Evolutionary conservation across 2,797 vertebrate species (phyloP), one percentile per base, ranked within the genome.

Genomic region (Synanceia verrucosa): DNA sequence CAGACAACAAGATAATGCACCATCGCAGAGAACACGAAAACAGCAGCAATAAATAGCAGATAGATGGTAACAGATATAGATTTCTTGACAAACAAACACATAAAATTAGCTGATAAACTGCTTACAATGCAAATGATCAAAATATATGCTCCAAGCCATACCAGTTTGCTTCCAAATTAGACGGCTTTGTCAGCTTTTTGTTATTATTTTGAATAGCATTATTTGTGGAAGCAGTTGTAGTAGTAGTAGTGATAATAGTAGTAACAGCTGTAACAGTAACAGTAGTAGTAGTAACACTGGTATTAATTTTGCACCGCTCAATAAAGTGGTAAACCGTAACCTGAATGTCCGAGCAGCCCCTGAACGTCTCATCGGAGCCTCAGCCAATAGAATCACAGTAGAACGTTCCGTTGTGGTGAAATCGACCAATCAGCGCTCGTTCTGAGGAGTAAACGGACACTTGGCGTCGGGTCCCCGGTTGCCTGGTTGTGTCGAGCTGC

Each of bases 391-490:
- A 43, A 4, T 46, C 13, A 39, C 12, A 66, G 78, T 47, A 50
- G 23, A 53, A 34, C 1, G 2, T 14, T 23, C 67, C 70, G 88
- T 89, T 73, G 29, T 66, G 63, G 47, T 37, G 9, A 28, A 65
- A 18, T 19, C 34, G 43, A 37, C 90, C 90, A 92, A 92, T 93
- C 83, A 82, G 69, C 50, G 77, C 16, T 58, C 56, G 65, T 0
- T 39, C 19, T 70, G 76, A 62, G 46, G 79, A 82, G 86, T 86
- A 72, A 88, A 83, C 11, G 81, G 78, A 87, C 58, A 67, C 70
- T 55, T 13, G 28, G 55, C 68, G 1, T 79, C 78, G 69, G 53
- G 52, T 71, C 46, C 31, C 21, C 18, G 50, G 51, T 50, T 34
- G 57, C 31, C 60, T 68, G 70, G 43, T 69, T 60, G 76, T 72